These are phyloP conservation scores for Ceratitis capitata DNA, from an alignment of 1,140 invertebrate genomes.

Conservation along the genomic window DNA sequence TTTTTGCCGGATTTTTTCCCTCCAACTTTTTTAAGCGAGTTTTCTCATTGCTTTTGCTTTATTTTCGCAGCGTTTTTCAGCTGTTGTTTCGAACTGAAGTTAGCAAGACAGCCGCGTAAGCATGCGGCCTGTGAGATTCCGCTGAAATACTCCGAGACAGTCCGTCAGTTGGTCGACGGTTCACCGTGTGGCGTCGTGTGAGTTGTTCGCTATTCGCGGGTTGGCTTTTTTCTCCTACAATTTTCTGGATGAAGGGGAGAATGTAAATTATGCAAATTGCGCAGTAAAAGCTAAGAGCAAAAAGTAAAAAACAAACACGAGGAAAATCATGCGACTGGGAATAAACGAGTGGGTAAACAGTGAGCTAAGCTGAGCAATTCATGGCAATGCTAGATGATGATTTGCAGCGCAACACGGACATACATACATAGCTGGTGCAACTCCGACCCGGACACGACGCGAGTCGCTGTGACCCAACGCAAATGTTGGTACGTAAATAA, in stretches of 20 bases:
- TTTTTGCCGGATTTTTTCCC: background rate
- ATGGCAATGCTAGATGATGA: background rate
- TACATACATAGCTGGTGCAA: background rate
- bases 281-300: too few species aligned
- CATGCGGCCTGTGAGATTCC: background rate
- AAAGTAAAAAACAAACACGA: too few species aligned
- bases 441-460: background rate
- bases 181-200: background rate
- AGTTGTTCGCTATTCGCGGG: background rate
- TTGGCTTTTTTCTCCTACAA: background rate
- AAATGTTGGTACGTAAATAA: constrained; percentile 30
- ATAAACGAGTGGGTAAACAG: background rate
- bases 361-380: background rate
- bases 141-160: background rate
- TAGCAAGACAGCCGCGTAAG: background rate
- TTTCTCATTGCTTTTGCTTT: constrained; percentile 7
- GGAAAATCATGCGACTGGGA: constrained; percentile 16
- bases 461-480: background rate
- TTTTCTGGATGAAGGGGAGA: background rate
- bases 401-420: too few species aligned
- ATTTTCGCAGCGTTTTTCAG: background rate
- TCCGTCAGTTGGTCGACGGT: background rate
- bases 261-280: constrained; percentile 34
- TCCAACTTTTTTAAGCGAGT: background rate
- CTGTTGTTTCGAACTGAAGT: background rate